Conservation (phyloP, 1,140 invertebrate species). For the Drosophila neocordata region DNA sequence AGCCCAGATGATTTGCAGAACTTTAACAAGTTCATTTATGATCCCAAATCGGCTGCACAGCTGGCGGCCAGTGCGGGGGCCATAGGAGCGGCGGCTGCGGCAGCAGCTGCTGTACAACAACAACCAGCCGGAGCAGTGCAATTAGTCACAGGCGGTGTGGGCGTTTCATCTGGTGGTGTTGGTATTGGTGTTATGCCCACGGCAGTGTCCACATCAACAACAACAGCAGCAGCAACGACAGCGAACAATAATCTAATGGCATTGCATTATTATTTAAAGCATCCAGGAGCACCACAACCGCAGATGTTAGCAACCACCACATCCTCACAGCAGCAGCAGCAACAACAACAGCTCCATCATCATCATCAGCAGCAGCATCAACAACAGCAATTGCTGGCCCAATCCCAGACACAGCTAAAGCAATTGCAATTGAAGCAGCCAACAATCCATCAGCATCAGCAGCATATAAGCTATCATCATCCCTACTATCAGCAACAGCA, state of each 20-base stretch:
- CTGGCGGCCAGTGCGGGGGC: constrained; percentile 70
- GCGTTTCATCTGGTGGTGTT: background rate
- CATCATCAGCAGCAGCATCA: constrained; percentile 46
- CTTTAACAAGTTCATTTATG: constrained; percentile 79
- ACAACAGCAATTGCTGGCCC: constrained; percentile 58
- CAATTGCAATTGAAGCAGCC: constrained; percentile 77
- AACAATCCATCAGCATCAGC: constrained; percentile 77
- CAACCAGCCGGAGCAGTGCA: constrained; percentile 51
- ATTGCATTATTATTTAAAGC: constrained; percentile 79
- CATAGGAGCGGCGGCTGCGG: constrained; percentile 56
- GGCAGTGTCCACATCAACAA: constrained; percentile 40
- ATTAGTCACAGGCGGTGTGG: constrained; percentile 40
- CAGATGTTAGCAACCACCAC: constrained; percentile 37
- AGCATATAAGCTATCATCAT: constrained; percentile 73
- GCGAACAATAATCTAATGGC: constrained; percentile 73
- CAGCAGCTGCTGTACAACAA: constrained; percentile 62
- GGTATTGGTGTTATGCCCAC: constrained; percentile 21
- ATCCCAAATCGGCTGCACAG: constrained; percentile 73
- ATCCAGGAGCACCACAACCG: constrained; percentile 57
- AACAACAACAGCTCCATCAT: constrained; percentile 36
- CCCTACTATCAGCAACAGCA: constrained; percentile 76
- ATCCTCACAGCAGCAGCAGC: constrained; percentile 10
- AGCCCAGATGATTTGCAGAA: constrained; percentile 78
- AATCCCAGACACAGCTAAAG: constrained; percentile 74
- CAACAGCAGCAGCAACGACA: constrained; percentile 43